phyloP scores from a whole-genome alignment of 2,888 invertebrate genomes.

The Monoplex corrugatus region DNA sequence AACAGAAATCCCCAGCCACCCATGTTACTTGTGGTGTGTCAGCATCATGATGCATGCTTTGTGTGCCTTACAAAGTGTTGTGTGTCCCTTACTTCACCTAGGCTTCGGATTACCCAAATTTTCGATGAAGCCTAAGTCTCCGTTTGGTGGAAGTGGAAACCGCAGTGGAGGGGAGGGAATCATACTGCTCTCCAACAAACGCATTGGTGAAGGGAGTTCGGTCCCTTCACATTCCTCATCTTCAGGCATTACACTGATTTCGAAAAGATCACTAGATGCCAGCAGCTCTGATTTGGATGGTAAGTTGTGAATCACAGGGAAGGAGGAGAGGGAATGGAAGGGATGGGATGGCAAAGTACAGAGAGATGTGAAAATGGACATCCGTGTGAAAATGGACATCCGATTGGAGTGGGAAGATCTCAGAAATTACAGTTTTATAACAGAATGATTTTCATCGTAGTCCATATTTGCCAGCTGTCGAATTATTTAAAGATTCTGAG shows the following conservation, averaged over 20 bases:
- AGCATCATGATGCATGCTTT: conserved; percentile 34
- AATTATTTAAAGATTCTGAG: too few relatives aligned
- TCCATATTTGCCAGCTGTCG: too few relatives aligned
- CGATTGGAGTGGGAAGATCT: too few relatives aligned
- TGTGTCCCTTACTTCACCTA: conserved; percentile 51
- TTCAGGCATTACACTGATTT: conserved; percentile 76
- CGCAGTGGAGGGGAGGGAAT: conserved; percentile 55
- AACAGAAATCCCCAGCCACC: neutral
- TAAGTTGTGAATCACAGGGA: conserved; percentile 56
- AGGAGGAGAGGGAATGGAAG: too few relatives aligned
- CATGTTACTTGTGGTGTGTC: neutral
- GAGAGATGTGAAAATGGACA: too few relatives aligned
- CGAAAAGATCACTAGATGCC: conserved; percentile 70
- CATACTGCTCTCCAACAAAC: conserved; percentile 69
- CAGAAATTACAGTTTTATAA: too few relatives aligned
- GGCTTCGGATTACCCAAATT: conserved; percentile 74
- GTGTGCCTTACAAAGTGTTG: conserved; percentile 38
- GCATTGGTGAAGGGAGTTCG: conserved; percentile 59
- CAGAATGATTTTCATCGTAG: too few relatives aligned
- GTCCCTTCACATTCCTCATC: conserved; percentile 52
- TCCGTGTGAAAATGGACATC: too few relatives aligned
- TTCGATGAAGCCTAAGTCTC: conserved; percentile 65
- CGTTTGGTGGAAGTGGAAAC: conserved; percentile 60
- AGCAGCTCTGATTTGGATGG: conserved; percentile 68
- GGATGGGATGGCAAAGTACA: too few relatives aligned